Percentiles rank a stretch among this genome's conserved stretches.
Evolutionary conservation across 2,797 vertebrate species (phyloP).

Genomic region (Cuniculus paca): DNA sequence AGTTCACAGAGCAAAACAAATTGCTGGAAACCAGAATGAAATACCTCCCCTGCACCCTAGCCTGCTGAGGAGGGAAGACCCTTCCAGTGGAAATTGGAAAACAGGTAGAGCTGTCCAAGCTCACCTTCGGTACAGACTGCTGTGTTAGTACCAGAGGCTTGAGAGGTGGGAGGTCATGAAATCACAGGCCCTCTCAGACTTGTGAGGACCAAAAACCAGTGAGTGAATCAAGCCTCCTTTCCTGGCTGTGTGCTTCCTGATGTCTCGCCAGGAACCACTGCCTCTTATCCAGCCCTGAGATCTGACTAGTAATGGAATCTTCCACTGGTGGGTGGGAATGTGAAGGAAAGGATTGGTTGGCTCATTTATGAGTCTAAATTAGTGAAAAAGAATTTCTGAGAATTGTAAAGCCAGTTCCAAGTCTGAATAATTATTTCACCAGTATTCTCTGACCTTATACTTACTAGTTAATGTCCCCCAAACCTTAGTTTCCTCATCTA

Average conservation of each 20-base stretch:
- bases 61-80: background rate
- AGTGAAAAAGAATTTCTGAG: background rate
- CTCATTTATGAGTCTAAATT: background rate
- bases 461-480: background rate
- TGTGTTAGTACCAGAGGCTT: background rate
- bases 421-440: background rate
- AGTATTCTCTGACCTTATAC: background rate
- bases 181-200: too few species aligned
- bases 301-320: background rate
- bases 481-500: background rate
- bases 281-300: background rate
- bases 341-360: background rate
- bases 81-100: background rate
- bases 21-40: slow-evolving; percentile 13
- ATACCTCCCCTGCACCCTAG: background rate
- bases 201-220: rapidly evolving
- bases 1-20: slow-evolving; percentile 69
- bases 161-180: background rate
- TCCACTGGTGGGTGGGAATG: background rate
- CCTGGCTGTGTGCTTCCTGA: background rate
- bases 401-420: background rate
- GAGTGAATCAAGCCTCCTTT: background rate
- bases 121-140: background rate
- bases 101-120: background rate
- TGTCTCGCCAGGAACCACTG: background rate